These are phyloP conservation scores for Actias luna DNA, from an alignment of 2,888 invertebrate genomes.

Conservation along the genomic window DNA sequence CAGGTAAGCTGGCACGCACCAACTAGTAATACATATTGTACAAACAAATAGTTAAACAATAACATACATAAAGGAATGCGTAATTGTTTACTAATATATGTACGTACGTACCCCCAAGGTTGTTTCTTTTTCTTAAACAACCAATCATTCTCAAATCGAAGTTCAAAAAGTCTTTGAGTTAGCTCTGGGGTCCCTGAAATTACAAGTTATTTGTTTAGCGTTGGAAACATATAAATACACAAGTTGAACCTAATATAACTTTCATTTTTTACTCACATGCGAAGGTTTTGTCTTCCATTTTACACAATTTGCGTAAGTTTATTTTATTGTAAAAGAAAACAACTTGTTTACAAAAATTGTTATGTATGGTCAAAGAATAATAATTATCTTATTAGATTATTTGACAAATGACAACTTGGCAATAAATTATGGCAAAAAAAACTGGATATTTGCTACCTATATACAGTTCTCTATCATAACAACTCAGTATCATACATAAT, in stretches of 20 bases:
- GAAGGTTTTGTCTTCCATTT: conserved; percentile 63
- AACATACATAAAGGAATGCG: not conserved
- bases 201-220: conserved; percentile 4
- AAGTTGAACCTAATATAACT: not conserved
- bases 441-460: too few relatives aligned
- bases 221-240: conserved; percentile 4
- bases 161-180: conserved; percentile 59
- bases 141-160: conserved; percentile 69
- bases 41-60: not conserved
- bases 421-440: not conserved
- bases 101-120: conserved; percentile 66
- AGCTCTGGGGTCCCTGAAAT: conserved; percentile 64
- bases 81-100: not conserved
- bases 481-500: not conserved
- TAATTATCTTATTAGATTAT: not conserved
- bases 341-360: conserved; percentile 17
- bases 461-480: not conserved
- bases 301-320: conserved; percentile 8
- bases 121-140: conserved; percentile 73
- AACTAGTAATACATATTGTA: not conserved
- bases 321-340: not conserved
- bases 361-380: conserved; percentile 1
- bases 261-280: conserved; percentile 49
- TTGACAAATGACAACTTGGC: conserved; percentile 17
- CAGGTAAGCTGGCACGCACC: not conserved